Evolutionary conservation across 1,140 invertebrate species (phyloP), one percentile per base, ranked within the genome.

Genomic region (Teleopsis dalmanni): DNA sequence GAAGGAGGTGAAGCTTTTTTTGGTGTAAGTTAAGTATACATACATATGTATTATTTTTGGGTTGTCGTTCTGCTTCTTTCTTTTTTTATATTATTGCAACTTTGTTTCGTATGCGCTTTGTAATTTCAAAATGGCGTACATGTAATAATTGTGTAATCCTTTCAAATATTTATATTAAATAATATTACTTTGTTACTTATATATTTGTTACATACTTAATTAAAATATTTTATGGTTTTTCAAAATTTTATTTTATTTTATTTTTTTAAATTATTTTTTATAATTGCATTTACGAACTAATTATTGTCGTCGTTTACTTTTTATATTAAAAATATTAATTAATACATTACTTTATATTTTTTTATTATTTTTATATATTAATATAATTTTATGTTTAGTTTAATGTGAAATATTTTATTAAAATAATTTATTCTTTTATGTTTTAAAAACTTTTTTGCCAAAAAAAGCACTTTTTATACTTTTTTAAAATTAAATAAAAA

Each of bases 41-140:
- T n/a, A n/a, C n/a, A n/a, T n/a, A n/a, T n/a, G n/a, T n/a, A n/a
- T n/a, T n/a, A n/a, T n/a, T n/a, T n/a, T n/a, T n/a, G n/a, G n/a
- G n/a, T n/a, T n/a, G n/a, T n/a, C n/a, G n/a, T n/a, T n/a, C n/a
- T n/a, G n/a, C n/a, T n/a, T n/a, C n/a, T n/a, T n/a, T n/a, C n/a
- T n/a, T n/a, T n/a, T n/a, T n/a, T n/a, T n/a, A n/a, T n/a, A n/a
- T n/a, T n/a, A n/a, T n/a, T n/a, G n/a, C n/a, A n/a, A n/a, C n/a
- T n/a, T n/a, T n/a, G n/a, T n/a, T n/a, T n/a, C n/a, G n/a, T n/a
- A n/a, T n/a, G n/a, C n/a, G n/a, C n/a, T n/a, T n/a, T n/a, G n/a
- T n/a, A n/a, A 31, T 31, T 31, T 26, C 44, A 46, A 46, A 46
- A 46, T 46, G 44, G 44, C 44, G 44, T n/a, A 35, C 43, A 45